A percentile compares a stretch with the other conserved stretches of the same genome.
Evolutionary conservation across 2,888 invertebrate species (phyloP).

Genomic region (Drosophila sordidula): DNA sequence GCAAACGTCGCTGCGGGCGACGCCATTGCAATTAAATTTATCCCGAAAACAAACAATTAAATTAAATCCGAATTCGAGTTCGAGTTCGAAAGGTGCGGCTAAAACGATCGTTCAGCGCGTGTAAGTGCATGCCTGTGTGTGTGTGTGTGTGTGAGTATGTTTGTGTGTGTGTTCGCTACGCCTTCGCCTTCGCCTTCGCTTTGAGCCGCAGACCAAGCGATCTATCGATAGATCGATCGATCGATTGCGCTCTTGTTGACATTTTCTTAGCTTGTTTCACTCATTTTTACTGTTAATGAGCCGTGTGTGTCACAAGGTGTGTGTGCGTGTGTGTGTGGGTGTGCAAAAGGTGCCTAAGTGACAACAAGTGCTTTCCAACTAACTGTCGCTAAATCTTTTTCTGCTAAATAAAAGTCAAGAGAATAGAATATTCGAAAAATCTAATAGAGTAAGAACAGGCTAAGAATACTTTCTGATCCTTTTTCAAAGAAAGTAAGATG

Average conservation of each 20-base stretch:
- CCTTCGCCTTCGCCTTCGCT: slow-evolving; percentile 27
- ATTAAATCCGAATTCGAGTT: slow-evolving; percentile 50
- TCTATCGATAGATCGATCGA: slow-evolving; percentile 40
- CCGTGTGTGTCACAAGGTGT: slow-evolving; percentile 2
- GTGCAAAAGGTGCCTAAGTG: neutral
- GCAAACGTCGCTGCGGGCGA: slow-evolving; percentile 16
- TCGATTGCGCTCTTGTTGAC: slow-evolving; percentile 50
- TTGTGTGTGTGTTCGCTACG: slow-evolving; percentile 5
- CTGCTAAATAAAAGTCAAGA: neutral
- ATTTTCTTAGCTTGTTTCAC: slow-evolving; percentile 37
- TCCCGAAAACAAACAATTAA: slow-evolving; percentile 59
- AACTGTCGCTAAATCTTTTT: neutral
- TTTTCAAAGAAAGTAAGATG: too few relatives aligned
- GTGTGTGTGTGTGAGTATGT: neutral
- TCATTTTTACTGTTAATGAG: slow-evolving; percentile 46
- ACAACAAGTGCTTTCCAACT: slow-evolving; percentile 49
- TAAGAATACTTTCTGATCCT: too few relatives aligned
- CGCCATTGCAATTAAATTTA: slow-evolving; percentile 64
- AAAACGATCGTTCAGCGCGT: slow-evolving; percentile 45
- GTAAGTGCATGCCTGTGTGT: slow-evolving; percentile 38
- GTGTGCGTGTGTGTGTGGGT: slow-evolving; percentile 9
- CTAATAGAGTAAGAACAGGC: too few relatives aligned
- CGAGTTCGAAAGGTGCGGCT: slow-evolving; percentile 53
- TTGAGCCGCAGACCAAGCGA: slow-evolving; percentile 12
- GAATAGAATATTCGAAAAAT: too few relatives aligned